These are phyloP conservation scores for Allobates femoralis DNA, from an alignment of 2,797 vertebrate species.

Conservation along the genomic window DNA sequence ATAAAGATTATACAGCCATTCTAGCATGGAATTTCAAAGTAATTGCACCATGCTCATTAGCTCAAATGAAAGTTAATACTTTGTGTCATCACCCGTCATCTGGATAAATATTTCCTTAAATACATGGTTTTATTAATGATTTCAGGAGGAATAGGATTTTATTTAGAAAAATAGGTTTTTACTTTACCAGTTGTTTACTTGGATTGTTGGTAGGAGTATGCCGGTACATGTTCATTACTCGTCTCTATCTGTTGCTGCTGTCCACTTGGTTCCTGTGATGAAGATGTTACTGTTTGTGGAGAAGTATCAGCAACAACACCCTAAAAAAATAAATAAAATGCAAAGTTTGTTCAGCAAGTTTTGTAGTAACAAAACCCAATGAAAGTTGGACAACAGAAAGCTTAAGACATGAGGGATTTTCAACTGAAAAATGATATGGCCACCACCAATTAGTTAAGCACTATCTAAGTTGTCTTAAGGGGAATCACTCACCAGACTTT, in stretches of 20 bases:
- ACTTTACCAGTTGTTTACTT: slow-evolving; percentile 82
- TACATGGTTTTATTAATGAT: background rate
- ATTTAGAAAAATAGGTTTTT: background rate
- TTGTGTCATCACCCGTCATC: too few species aligned
- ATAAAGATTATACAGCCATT: too few species aligned
- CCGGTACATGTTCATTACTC: slow-evolving; percentile 86
- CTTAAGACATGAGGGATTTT: background rate
- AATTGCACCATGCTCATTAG: too few species aligned
- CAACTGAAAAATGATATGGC: background rate
- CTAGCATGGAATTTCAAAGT: too few species aligned
- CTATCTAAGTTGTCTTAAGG: too few species aligned
- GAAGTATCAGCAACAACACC: slow-evolving; percentile 94
- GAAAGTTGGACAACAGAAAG: background rate
- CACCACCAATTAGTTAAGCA: too few species aligned
- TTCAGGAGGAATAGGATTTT: background rate
- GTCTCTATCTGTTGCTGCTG: slow-evolving; percentile 97
- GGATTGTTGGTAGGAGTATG: slow-evolving; percentile 95
- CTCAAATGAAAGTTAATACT: too few species aligned
- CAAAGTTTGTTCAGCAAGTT: background rate
- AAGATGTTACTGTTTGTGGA: slow-evolving; percentile 91
- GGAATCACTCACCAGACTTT: too few species aligned
- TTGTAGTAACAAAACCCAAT: background rate
- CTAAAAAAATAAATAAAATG: slow-evolving; percentile 74
- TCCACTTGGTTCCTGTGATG: slow-evolving; percentile 92
- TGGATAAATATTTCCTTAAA: too few species aligned